Base-by-base conservation (phyloP, 2,888 invertebrate species). In the Xiphydria camelus region DNA sequence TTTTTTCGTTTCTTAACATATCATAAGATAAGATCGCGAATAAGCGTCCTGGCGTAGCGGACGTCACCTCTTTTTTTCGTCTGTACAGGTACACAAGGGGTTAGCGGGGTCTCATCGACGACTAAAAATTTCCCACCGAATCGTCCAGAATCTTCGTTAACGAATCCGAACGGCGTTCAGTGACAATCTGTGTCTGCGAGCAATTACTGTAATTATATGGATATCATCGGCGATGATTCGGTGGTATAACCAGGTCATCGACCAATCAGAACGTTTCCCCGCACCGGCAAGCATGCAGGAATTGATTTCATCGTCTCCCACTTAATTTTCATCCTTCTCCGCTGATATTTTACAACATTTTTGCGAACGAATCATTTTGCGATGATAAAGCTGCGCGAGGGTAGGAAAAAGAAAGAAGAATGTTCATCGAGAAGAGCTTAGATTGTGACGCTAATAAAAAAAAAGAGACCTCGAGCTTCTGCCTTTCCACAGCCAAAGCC, bases 1-100 rank as follows among this genome's bases (percentile, higher is more conserved):
- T 35, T 51, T 58, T 59, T 49, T 52, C 53, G 56, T 61, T 53
- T 49, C 55, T 55, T 61, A 55, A 67, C 67, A 67, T 67, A 67
- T 67, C 67, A 67, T 67, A 61, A 55, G 37, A 31, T 63, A 63
- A 65, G 59, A 51, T 44, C 47, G 26, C 21, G 37, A 31, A 26
- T 12, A 33, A 36, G 35, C 14, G 26, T 35, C 10, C 23, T 18
- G 42, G 34, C 38, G 45, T 14, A 12, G 12, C 29, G 14, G 7
- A 29, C 15, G 15, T 12, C 29, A 15, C 29, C 6, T 29, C 12
- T 29, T 29, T 1, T n/a, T 12, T 12, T 29, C 12, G 29, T 29
- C n/a, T n/a, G n/a, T n/a, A n/a, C n/a, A n/a, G n/a, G n/a, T n/a
- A n/a, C n/a, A n/a, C n/a, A n/a, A n/a, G n/a, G n/a, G n/a, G n/a